These are phyloP conservation scores for Phymanthus crucifer DNA, from an alignment of 92 coral and sea anemone genomes.

Conservation along the genomic window DNA sequence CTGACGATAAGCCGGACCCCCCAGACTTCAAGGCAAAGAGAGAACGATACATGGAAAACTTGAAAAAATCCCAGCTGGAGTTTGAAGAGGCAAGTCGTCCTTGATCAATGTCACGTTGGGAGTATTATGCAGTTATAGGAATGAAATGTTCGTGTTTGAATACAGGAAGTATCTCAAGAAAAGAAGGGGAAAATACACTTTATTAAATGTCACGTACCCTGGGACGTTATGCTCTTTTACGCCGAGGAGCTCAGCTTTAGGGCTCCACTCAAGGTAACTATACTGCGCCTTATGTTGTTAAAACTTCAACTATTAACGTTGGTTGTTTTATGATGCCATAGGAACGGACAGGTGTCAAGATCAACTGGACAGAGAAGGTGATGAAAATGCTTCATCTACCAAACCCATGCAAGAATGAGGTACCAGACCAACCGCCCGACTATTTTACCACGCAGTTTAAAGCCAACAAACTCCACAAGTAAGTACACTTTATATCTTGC, in stretches of 20 bases:
- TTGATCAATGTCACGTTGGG: neutral
- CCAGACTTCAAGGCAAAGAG: constrained; percentile 40
- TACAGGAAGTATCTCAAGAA: constrained; percentile 96
- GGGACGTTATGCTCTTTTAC: constrained; percentile 94
- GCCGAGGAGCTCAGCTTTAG: constrained; percentile 98
- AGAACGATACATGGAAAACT: constrained; percentile 66
- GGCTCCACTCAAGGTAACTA: constrained; percentile 89
- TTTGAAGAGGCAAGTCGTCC: constrained; percentile 67
- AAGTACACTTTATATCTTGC: constrained; percentile 19
- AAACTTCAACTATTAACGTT: no score
- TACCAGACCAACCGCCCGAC: constrained; percentile 86
- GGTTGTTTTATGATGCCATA: neutral
- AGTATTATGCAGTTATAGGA: neutral
- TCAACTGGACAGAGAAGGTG: constrained; percentile 94
- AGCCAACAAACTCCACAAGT: constrained; percentile 89
- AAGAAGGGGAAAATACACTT: constrained; percentile 90
- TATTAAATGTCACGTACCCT: constrained; percentile 92
- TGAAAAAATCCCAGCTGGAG: constrained; percentile 81
- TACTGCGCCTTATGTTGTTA: no score
- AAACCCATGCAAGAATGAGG: constrained; percentile 86
- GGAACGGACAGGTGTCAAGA: constrained; percentile 65
- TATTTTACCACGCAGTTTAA: constrained; percentile 90
- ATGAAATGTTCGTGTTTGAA: neutral
- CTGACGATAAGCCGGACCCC: constrained; percentile 39
- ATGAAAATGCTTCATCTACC: constrained; percentile 73